Percentiles rank a stretch among this genome's conserved stretches.
phyloP scores from a whole-genome alignment of 2,113 vertebrate genomes.

The Sebastes schlegelii region DNA sequence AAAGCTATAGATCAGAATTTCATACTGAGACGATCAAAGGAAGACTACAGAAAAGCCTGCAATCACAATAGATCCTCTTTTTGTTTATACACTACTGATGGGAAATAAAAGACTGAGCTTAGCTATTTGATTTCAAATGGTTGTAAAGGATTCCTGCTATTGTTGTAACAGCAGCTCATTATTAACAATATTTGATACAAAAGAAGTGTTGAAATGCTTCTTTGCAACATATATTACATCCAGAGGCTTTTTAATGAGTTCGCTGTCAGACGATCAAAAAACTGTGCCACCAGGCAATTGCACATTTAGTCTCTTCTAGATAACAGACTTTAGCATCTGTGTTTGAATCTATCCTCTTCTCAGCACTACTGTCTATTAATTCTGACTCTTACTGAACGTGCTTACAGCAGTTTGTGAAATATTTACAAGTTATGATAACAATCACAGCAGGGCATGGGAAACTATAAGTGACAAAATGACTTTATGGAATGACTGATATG shows the following conservation, averaged over 20 bases:
- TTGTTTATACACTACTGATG: slow-evolving; percentile 15
- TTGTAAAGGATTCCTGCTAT: slow-evolving; percentile 2
- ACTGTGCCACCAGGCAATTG: slow-evolving; percentile 20
- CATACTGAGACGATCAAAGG: not conserved
- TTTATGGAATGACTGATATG: slow-evolving; percentile 47
- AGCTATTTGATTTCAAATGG: slow-evolving; percentile 23
- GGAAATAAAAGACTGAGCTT: slow-evolving; percentile 22
- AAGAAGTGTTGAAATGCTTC: slow-evolving; percentile 11
- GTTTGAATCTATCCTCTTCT: slow-evolving; percentile 17
- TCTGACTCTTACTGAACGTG: not conserved
- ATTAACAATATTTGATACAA: slow-evolving; percentile 20
- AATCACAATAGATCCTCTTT: not conserved
- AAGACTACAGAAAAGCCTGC: slow-evolving; percentile 11
- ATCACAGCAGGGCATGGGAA: slow-evolving; percentile 2
- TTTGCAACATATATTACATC: slow-evolving; percentile 29
- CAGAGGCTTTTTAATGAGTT: slow-evolving; percentile 54
- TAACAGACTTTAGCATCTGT: slow-evolving; percentile 2
- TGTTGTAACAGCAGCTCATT: slow-evolving; percentile 27
- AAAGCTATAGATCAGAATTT: slow-evolving; percentile 34
- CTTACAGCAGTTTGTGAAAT: slow-evolving; percentile 26
- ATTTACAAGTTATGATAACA: slow-evolving; percentile 47
- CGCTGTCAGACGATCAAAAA: slow-evolving; percentile 54
- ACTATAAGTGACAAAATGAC: slow-evolving; percentile 40
- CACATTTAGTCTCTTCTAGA: slow-evolving; percentile 20
- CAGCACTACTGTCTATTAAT: slow-evolving; percentile 32